Evolutionary conservation across 2,888 invertebrate species (phyloP).

Genomic region (Phasia obesa): DNA sequence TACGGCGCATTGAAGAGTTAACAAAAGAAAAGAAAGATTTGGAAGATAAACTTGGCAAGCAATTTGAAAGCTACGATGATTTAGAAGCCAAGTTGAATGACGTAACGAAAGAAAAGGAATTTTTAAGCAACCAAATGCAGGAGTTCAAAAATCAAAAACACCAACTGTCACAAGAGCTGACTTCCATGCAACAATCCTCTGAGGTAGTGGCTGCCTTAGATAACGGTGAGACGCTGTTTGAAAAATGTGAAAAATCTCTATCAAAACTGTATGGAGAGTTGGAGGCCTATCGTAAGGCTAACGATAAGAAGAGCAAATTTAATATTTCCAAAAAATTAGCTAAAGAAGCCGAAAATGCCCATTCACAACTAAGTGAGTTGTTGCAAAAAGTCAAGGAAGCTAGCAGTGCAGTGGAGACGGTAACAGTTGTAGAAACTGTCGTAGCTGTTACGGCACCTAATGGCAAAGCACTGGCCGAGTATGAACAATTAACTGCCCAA

Average conservation of each 20-base stretch:
- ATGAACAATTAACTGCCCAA: slow-evolving; percentile 79
- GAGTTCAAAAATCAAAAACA: slow-evolving; percentile 75
- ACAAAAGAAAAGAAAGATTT: slow-evolving; percentile 83
- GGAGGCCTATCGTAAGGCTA: slow-evolving; percentile 81
- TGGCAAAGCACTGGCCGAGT: slow-evolving; percentile 79
- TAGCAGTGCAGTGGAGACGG: slow-evolving; percentile 78
- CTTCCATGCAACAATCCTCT: slow-evolving; percentile 78
- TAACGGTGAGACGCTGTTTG: slow-evolving; percentile 75
- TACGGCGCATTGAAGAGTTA: slow-evolving; percentile 83
- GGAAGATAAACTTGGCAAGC: slow-evolving; percentile 76
- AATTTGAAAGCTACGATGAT: slow-evolving; percentile 73
- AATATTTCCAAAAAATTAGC: slow-evolving; percentile 81
- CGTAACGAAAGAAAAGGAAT: slow-evolving; percentile 83
- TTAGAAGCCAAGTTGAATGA: slow-evolving; percentile 77
- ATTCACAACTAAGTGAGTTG: slow-evolving; percentile 78
- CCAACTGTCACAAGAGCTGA: slow-evolving; percentile 78
- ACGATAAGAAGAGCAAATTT: slow-evolving; percentile 80
- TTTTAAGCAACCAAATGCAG: slow-evolving; percentile 75
- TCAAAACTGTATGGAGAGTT: slow-evolving; percentile 79
- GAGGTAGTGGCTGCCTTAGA: slow-evolving; percentile 78
- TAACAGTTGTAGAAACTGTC: slow-evolving; percentile 78
- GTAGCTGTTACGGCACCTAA: slow-evolving; percentile 80
- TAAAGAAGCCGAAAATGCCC: slow-evolving; percentile 80
- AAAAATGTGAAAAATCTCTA: slow-evolving; percentile 79
- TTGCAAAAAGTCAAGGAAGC: slow-evolving; percentile 79